Evolutionary conservation across 2,113 vertebrate genomes (phyloP).

Genomic region (Aleadryas rufinucha): DNA sequence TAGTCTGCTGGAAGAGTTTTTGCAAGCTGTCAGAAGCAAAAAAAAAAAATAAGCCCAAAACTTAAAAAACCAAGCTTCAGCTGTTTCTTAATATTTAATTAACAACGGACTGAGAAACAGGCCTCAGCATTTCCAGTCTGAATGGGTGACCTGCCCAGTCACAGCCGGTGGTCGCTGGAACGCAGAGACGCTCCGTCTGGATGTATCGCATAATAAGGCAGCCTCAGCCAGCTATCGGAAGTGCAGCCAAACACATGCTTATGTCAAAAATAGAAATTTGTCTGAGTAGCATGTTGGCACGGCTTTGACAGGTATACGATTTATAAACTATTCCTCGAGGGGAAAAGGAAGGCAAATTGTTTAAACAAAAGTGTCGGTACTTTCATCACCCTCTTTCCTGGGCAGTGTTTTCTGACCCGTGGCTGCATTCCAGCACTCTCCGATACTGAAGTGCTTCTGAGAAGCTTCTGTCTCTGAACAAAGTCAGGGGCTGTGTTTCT

Average conservation of each 20-base stretch:
- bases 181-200: neutral
- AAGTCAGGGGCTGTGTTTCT: neutral
- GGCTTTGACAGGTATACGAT: neutral
- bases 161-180: neutral
- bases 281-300: neutral
- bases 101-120: neutral
- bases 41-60: neutral
- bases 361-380: neutral
- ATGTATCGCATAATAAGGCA: neutral
- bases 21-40: neutral
- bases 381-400: constrained; percentile 21
- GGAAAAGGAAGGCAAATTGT: constrained; percentile 3
- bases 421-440: neutral
- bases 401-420: neutral
- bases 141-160: neutral
- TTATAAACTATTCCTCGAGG: neutral
- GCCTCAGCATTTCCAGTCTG: neutral
- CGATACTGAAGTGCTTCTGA: accelerated
- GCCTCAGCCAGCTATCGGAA: neutral
- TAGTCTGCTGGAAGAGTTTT: neutral
- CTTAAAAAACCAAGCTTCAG: neutral
- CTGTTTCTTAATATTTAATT: neutral
- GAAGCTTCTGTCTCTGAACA: neutral
- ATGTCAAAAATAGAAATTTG: constrained; percentile 13
- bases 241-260: constrained; percentile 25